Conservation (phyloP, 2,797 vertebrate genomes). For the Rhyacichthys aspro region DNA sequence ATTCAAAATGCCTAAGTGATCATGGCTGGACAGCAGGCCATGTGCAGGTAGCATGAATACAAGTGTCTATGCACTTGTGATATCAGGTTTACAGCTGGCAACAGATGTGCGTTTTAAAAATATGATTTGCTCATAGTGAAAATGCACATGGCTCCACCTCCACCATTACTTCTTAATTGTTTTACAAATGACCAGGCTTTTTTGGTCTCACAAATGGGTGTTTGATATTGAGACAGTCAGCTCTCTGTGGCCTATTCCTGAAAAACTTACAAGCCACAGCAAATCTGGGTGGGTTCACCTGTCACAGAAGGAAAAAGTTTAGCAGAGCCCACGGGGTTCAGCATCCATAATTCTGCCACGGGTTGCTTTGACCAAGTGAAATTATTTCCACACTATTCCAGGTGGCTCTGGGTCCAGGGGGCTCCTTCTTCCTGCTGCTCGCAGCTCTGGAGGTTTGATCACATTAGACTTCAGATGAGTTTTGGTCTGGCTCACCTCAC, state of each 20-base stretch:
- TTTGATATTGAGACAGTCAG: slow-evolving; percentile 37
- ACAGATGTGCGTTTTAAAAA: neutral
- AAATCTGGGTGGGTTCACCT: slow-evolving; percentile 52
- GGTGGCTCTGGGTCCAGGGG: slow-evolving; percentile 22
- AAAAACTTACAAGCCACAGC: slow-evolving; percentile 41
- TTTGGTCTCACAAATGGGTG: neutral
- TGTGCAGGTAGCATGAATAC: slow-evolving; percentile 26
- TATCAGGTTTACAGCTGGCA: slow-evolving; percentile 2
- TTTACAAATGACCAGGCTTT: neutral
- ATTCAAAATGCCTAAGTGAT: slow-evolving; percentile 21
- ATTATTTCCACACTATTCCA: slow-evolving; percentile 46
- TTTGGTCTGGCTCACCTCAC: slow-evolving; percentile 21
- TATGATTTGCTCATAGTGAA: neutral
- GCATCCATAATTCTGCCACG: slow-evolving; percentile 60
- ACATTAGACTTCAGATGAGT: slow-evolving; percentile 22
- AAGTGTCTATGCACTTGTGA: neutral
- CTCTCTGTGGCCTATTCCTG: slow-evolving; percentile 36
- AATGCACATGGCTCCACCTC: slow-evolving; percentile 11
- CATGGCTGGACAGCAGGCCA: slow-evolving; percentile 22
- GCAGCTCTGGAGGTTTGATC: slow-evolving; percentile 32
- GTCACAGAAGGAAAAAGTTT: slow-evolving; percentile 51
- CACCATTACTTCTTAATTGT: neutral
- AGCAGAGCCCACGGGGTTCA: slow-evolving; percentile 53
- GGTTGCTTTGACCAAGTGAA: slow-evolving; percentile 59
- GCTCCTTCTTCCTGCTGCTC: slow-evolving; percentile 5